phyloP scores from a whole-genome alignment of 2,888 invertebrate species.

The Heliconius sara region DNA sequence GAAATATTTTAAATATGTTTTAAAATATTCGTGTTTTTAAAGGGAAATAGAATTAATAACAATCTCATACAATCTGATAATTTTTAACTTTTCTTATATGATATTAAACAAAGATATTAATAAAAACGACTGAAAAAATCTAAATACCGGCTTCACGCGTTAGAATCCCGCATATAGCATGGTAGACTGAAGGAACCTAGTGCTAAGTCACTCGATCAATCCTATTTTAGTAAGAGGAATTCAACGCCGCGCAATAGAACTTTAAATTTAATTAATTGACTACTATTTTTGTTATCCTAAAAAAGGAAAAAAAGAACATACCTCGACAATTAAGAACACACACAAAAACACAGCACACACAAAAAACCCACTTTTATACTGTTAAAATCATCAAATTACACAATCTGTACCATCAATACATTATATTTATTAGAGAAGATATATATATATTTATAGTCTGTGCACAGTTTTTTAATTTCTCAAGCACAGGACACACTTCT shows the following conservation, averaged over 20 bases:
- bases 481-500: constrained; percentile 29
- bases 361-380: background rate
- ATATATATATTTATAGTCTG: constrained; percentile 1
- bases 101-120: too few species aligned
- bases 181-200: background rate
- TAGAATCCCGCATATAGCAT: background rate
- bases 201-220: background rate
- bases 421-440: background rate
- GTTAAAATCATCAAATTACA: background rate
- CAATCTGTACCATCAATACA: background rate
- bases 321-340: background rate
- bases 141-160: background rate
- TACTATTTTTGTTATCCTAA: background rate
- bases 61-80: background rate
- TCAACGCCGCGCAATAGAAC: background rate
- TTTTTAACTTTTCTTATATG: too few species aligned
- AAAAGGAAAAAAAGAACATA: background rate
- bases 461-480: constrained; percentile 9
- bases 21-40: too few species aligned
- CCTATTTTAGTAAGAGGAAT: background rate
- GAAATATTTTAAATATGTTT: too few species aligned
- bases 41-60: too few species aligned
- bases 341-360: constrained; percentile 18
- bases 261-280: background rate
- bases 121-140: background rate